Evolutionary conservation across 2,113 vertebrate genomes (phyloP), one percentile per base, ranked within the genome.

Genomic region (Edolisoma coerulescens): DNA sequence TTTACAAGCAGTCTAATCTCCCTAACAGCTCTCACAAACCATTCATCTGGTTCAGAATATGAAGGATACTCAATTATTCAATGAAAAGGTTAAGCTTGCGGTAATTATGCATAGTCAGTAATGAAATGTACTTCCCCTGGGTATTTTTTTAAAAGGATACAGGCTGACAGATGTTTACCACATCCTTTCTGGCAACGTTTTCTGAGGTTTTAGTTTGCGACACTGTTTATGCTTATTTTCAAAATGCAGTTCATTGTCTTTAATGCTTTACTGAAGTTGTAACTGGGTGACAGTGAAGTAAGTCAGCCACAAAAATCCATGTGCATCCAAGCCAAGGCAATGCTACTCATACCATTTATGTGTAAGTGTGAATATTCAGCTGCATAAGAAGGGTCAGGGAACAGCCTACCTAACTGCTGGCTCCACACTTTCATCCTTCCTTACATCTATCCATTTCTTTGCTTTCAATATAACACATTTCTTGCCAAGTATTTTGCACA

Each of bases 111-210:
- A 54, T 54, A 76, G 81, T 54, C 71, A 89, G 61, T 90, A 95
- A 96, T 90, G 87, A 96, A 95, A 93, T 86, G 82, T 89, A 84
- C 44, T 94, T 86, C 91, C 94, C 83, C 61, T 30, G 78, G 60
- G 90, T 86, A 65, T 87, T 93, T 96, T 91, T 93, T 87, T n/a
- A 30, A 79, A 95, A 92, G 69, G 44, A 89, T 60, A 39, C 47
- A 85, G 35, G 16, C 71, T 76, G 70, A 85, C 87, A 94, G 86
- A 91, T 87, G 56, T 85, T 95, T 84, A 91, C 93, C 90, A 95
- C 87, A 97, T 97, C 90, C 95, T 96, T 93, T 95, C 52, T 85
- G 64, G 59, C 42, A 61, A 37, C 59, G 26, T 92, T 87, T 88
- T 90, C 61, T 84, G 79, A 60, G 65, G 50, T 73, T 92, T 96